Evolutionary conservation across 1,140 invertebrate species (phyloP).

Genomic region (Caerostris darwini): DNA sequence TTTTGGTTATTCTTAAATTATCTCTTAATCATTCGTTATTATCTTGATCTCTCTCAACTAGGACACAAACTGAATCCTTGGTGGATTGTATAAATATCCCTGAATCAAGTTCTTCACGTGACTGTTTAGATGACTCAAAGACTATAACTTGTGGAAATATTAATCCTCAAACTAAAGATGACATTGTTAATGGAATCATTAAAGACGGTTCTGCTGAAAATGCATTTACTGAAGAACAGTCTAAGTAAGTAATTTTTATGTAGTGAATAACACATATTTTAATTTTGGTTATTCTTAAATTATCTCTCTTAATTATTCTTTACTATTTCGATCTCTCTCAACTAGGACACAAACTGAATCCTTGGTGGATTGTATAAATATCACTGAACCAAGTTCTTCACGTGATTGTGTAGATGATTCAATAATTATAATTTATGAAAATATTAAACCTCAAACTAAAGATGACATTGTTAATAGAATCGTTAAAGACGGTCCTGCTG

Average conservation of each 20-base stretch:
- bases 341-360: too few relatives aligned
- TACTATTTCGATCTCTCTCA: too few relatives aligned
- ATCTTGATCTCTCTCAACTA: too few relatives aligned
- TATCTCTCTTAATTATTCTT: too few relatives aligned
- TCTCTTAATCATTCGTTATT: too few relatives aligned
- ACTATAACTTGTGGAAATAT: slow-evolving; percentile 19
- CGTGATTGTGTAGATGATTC: neutral
- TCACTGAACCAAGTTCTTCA: neutral
- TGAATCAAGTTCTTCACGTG: neutral
- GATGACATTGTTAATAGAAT: neutral
- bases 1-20: too few relatives aligned
- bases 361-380: too few relatives aligned
- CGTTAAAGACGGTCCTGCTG: neutral
- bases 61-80: too few relatives aligned
- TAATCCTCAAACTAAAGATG: neutral
- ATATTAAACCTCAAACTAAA: neutral
- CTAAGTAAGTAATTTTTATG: neutral
- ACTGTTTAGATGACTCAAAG: neutral
- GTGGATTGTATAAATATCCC: too few relatives aligned
- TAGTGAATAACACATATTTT: neutral
- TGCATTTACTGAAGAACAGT: neutral
- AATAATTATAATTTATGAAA: slow-evolving; percentile 4
- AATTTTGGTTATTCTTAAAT: too few relatives aligned
- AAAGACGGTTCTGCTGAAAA: neutral
- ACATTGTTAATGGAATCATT: neutral